Evolutionary conservation across 2,113 vertebrate species (phyloP), one percentile per base, ranked within the genome.

Genomic region (Illadopsis cleaveri): DNA sequence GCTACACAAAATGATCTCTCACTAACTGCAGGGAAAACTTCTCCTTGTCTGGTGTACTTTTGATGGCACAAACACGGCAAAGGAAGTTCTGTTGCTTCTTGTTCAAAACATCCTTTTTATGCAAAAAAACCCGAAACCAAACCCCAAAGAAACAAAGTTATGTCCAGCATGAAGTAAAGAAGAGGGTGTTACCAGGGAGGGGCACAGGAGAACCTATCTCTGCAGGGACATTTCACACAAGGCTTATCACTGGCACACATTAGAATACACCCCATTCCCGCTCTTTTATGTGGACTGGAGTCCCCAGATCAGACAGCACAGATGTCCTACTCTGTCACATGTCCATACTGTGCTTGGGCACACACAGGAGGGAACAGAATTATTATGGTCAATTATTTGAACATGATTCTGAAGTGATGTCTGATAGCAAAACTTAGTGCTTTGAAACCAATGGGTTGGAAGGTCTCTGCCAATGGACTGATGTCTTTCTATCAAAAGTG

Each of bases 271-370:
- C 83, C 83, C 51, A 33, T 47, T 57, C 38, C 77, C 2, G 11
- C 60, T 64, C 87, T 20, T 48, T 9, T 15, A 10, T 0, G 0
- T 5, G 9, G 15, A 0, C 76, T 54, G 68, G 25, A 54, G 60
- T 25, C 23, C 45, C 54, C 61, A 44, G 0, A 78, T 77, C 64
- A 57, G 40, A n/a, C 57, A 76, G 53, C 50, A 27, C 83, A 90
- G 60, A n/a, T 20, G 48, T n/a, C 88, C 51, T 23, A 0, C 28
- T 56, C 40, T 9, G 5, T n/a, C 56, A 78, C 27, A n/a, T 17
- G 16, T 56, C 66, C 54, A 35, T 35, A 2, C 69, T 48, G 28
- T 18, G 48, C 57, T 48, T 30, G 53, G 80, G 44, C 19, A 42
- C 51, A 71, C 17, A 17, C 1, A 62, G 47, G 60, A 65, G 24